Conservation (phyloP, 2,888 invertebrate genomes). For the Saturnia japonica region DNA sequence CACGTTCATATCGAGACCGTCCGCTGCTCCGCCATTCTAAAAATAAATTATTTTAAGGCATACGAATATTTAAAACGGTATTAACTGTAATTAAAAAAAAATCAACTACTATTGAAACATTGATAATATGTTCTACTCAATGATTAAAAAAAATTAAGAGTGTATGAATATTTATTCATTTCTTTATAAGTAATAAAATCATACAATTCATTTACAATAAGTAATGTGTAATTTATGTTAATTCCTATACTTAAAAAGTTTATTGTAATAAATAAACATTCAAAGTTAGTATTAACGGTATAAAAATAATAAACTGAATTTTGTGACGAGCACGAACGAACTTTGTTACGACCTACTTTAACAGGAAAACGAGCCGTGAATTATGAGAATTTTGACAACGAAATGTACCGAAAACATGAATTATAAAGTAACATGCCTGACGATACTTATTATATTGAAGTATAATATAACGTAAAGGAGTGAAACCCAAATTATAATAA, state of each 20-base stretch:
- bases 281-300: constrained; percentile 7
- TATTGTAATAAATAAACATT: not conserved
- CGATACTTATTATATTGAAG: constrained; percentile 9
- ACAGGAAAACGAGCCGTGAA: constrained; percentile 16
- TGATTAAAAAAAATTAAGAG: too few relatives aligned
- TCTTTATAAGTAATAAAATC: not conserved
- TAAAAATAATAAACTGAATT: constrained; percentile 6
- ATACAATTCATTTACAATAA: too few relatives aligned
- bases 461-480: not conserved
- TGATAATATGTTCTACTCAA: too few relatives aligned
- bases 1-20: constrained; percentile 98
- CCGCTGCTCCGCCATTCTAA: constrained; percentile 95
- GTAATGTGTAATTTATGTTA: too few relatives aligned
- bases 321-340: constrained; percentile 11
- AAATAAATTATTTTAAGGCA: constrained; percentile 32
- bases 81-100: too few relatives aligned
- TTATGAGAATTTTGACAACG: constrained; percentile 18
- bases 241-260: too few relatives aligned
- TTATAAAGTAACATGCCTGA: constrained; percentile 2
- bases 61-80: too few relatives aligned
- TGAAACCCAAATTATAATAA: not conserved
- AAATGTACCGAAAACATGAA: constrained; percentile 12
- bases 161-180: too few relatives aligned
- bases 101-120: too few relatives aligned
- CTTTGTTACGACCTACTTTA: constrained; percentile 19